Conservation (phyloP, 2,797 vertebrate genomes). For the Chromis chromis region DNA sequence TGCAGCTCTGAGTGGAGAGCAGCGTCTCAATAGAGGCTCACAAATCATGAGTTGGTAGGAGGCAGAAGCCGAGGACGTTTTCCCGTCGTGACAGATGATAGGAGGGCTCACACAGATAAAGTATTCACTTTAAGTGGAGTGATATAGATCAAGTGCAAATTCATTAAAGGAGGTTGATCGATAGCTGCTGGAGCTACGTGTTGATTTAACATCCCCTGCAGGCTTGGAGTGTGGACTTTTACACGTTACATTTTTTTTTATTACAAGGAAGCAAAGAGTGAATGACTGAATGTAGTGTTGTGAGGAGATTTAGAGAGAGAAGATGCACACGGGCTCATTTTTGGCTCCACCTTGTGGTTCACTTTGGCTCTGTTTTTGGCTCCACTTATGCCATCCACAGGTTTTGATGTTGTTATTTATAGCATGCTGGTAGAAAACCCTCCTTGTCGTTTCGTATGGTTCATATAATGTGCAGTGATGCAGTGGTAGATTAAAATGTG, state of each 20-base stretch:
- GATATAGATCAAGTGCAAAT: conserved; percentile 48
- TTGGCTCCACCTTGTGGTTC: conserved; percentile 76
- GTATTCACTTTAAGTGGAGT: conserved; percentile 40
- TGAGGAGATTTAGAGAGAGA: conserved; percentile 17
- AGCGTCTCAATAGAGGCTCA: background rate
- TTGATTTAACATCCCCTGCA: background rate
- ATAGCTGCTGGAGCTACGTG: conserved; percentile 8
- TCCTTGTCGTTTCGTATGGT: conserved; percentile 1
- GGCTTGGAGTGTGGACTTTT: conserved; percentile 11
- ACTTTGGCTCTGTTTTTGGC: conserved; percentile 15
- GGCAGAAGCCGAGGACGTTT: conserved; percentile 40
- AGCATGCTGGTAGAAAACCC: background rate
- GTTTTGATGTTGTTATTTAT: conserved; percentile 37
- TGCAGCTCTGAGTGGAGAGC: conserved; percentile 11
- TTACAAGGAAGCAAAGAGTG: background rate
- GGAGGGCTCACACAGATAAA: conserved; percentile 21
- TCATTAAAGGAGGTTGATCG: conserved; percentile 17
- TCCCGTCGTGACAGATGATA: conserved; percentile 49
- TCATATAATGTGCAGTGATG: background rate
- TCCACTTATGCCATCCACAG: conserved; percentile 41
- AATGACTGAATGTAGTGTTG: background rate
- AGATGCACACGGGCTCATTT: conserved; percentile 5
- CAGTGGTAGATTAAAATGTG: background rate
- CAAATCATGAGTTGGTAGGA: conserved; percentile 21
- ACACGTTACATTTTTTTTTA: background rate